A percentile compares a stretch with the other conserved stretches of the same genome.
Evolutionary conservation across 2,888 invertebrate species (phyloP).

Genomic region (Brachyptera putata): DNA sequence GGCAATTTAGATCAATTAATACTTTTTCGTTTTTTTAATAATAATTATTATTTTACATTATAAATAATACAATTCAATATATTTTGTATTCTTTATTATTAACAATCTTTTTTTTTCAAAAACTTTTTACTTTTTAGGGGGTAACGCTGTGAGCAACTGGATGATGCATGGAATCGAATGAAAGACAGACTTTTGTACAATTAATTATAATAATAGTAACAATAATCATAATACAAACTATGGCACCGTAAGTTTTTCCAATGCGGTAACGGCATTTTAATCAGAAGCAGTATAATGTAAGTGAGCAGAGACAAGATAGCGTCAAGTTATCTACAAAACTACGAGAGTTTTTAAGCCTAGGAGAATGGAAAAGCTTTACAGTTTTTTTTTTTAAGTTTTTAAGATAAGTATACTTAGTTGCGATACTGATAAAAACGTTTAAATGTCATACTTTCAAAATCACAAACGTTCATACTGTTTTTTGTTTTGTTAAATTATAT

Average conservation of each 20-base stretch:
- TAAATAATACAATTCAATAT: conserved; percentile 32
- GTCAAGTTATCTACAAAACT: background rate
- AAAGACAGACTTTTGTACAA: background rate
- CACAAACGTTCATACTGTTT: background rate
- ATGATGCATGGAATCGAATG: background rate
- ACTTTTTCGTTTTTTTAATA: conserved; percentile 30
- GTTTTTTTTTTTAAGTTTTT: background rate
- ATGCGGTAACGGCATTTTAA: background rate
- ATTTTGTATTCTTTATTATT: conserved; percentile 31
- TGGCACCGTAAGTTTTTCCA: background rate
- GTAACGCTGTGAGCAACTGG: conserved; percentile 3
- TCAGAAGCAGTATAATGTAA: background rate
- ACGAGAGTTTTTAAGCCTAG: conserved; percentile 3
- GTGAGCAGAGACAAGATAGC: conserved; percentile 10
- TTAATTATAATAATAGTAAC: conserved; percentile 14
- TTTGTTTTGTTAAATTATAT: background rate
- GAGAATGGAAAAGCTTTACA: conserved; percentile 10
- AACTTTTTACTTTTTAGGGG: conserved; percentile 24
- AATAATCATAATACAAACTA: conserved; percentile 10
- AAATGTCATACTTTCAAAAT: background rate
- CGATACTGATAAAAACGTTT: background rate
- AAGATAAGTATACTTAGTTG: background rate
- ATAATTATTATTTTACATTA: conserved; percentile 32
- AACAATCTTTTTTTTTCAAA: conserved; percentile 30
- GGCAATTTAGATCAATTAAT: conserved; percentile 30